Base-by-base conservation (phyloP, 1,140 invertebrate genomes). In the Dermatophagoides farinae region DNA sequence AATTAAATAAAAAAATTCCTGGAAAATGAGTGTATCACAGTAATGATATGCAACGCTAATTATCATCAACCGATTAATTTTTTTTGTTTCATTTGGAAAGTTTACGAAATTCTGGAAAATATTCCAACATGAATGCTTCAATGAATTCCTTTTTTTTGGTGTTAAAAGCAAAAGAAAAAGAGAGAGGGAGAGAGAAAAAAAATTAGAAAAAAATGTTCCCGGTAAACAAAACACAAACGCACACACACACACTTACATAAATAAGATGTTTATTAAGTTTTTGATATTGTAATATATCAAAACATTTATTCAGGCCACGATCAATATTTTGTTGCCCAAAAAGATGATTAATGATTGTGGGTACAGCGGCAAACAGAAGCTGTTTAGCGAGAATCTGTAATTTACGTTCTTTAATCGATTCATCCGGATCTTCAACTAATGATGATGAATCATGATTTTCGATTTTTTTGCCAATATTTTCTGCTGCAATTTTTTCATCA, bases 201-300 rank as follows among this genome's bases (percentile, higher is more conserved):
- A 47, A 47, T 47, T 18, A 20, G 6, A 47, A 8, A 1, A 47
- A 47, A 31, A 31, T 31, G 2, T 31, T 31, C 8, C 8, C 8
- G 2, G 31, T 4, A 31, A 31, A 31, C 2, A 31, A 31, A 31
- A 31, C n/a, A n/a, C n/a, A n/a, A n/a, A n/a, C n/a, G n/a, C n/a
- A n/a, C n/a, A n/a, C n/a, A n/a, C n/a, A n/a, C n/a, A n/a, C n/a
- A 58, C 85, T 83, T 73, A 88, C 88, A 75, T 91, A 91, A 74
- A 89, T 83, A 38, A 93, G 73, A 66, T 90, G 87, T 71, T 90
- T 91, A 70, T 93, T 92, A 62, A 89, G 79, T 67, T 79, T 79
- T 62, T 80, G 79, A 73, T 89, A 82, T 71, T 92, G 88, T 55
- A 92, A 70, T 39, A 83, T 81, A 68, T 88, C 83, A 74, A 91